Base-by-base conservation (phyloP, 35 echinoderm and acorn worm genomes). In the Heliocidaris erythrogramma region DNA sequence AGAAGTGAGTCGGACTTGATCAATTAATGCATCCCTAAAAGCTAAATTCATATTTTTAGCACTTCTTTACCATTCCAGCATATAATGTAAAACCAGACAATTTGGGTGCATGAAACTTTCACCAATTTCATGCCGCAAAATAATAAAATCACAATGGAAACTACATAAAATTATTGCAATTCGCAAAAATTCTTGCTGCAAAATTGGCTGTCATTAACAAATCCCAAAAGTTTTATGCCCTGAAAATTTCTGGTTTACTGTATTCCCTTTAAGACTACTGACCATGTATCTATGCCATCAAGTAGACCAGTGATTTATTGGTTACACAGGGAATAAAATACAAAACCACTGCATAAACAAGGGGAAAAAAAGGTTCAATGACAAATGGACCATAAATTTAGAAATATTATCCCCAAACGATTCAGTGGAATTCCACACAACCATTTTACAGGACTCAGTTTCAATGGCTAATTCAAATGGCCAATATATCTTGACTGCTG, bases 351-450 rank as follows among this genome's bases (percentile, higher is more conserved):
- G 65, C 65, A n/a, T n/a, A 27, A n/a, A 78, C 65, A 78, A 78
- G 61, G 7, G 13, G 14, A 56, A 78, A 78, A 78, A 24, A 18
- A 7, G 5, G 65, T n/a, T 18, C 65, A 78, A 78, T 78, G 65
- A 78, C 65, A 78, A 78, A 78, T 78, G 65, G 65, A 78, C 65
- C 65, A 78, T 78, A 78, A 78, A 78, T 78, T 78, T n/a, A 7
- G 27, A n/a, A n/a, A 78, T 78, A 78, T 78, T 78, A 78, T 78
- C 65, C 65, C 65, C 65, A 27, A 78, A 78, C 65, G 65, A 78
- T 78, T 78, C 65, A 78, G 2, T 27, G 5, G 65, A 21, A 78
- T 78, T 78, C 27, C 65, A n/a, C n/a, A 78, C 18, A 78, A 18
- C 65, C 65, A 78, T 78, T 42, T 78, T 78, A 78, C 27, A n/a